Evolutionary conservation across 1,140 invertebrate genomes (phyloP).

Genomic region (Scaptomyza hsui): DNA sequence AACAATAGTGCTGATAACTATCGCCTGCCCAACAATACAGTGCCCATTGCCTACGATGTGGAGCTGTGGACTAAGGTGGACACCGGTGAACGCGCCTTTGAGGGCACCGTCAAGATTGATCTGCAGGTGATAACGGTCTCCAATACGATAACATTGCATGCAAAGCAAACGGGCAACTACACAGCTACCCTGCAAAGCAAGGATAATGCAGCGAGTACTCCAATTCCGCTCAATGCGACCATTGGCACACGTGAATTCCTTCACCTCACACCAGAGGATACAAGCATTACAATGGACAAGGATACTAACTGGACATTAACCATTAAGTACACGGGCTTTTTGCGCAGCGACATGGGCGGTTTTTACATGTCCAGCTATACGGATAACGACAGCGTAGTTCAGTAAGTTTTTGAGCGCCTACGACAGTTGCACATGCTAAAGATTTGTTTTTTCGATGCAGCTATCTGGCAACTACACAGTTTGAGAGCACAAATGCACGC

Average conservation of each 20-base stretch:
- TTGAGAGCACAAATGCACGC: constrained; percentile 91
- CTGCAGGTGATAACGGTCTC: constrained; percentile 77
- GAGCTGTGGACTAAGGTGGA: constrained; percentile 87
- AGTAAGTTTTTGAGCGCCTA: constrained; percentile 81
- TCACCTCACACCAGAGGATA: constrained; percentile 39
- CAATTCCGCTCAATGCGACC: constrained; percentile 11
- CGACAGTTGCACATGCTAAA: neutral
- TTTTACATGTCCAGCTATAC: constrained; percentile 92
- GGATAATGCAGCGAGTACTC: constrained; percentile 1
- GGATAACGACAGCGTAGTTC: constrained; percentile 85
- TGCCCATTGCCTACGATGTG: constrained; percentile 88
- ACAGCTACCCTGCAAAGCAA: constrained; percentile 49
- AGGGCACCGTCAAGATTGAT: constrained; percentile 86
- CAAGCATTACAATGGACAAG: constrained; percentile 81
- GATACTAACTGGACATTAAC: constrained; percentile 83
- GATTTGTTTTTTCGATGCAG: constrained; percentile 82
- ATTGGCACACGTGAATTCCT: constrained; percentile 64
- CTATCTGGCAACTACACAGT: constrained; percentile 90
- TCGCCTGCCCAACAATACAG: constrained; percentile 86
- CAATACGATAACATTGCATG: constrained; percentile 85
- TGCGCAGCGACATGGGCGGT: constrained; percentile 87
- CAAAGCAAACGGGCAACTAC: constrained; percentile 61
- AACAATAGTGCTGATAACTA: constrained; percentile 79
- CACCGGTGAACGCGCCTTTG: constrained; percentile 84
- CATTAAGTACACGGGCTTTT: constrained; percentile 85